Percentiles rank a stretch among this genome's conserved stretches.
Conservation (phyloP, 2,797 vertebrate genomes). For the Pygocentrus nattereri region DNA sequence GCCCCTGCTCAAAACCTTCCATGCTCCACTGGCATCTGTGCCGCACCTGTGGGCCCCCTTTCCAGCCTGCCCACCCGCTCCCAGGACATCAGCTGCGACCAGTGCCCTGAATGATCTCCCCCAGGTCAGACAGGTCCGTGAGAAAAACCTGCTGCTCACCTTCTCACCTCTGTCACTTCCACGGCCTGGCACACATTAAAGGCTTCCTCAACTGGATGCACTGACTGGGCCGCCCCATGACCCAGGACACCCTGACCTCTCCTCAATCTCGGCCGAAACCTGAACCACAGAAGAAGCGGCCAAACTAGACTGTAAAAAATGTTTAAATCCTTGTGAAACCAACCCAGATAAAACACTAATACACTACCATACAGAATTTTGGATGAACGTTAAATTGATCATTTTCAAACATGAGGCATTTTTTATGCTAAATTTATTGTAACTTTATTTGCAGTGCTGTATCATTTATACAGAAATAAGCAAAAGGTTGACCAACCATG, state of each 20-base stretch:
- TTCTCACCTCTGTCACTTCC: slow-evolving; percentile 81
- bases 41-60: slow-evolving; percentile 81
- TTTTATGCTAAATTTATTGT: too few species aligned
- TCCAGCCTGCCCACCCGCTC: slow-evolving; percentile 62
- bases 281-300: slow-evolving; percentile 54
- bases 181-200: slow-evolving; percentile 72
- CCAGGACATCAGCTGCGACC: slow-evolving; percentile 43
- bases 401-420: too few species aligned
- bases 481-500: too few species aligned
- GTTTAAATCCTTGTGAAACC: slow-evolving; percentile 8
- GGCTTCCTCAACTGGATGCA: slow-evolving; percentile 68
- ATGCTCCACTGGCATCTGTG: slow-evolving; percentile 78
- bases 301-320: slow-evolving; percentile 3
- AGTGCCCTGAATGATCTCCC: slow-evolving; percentile 62
- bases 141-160: slow-evolving; percentile 74
- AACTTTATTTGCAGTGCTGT: too few species aligned
- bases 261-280: slow-evolving; percentile 68
- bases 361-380: background rate
- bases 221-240: slow-evolving; percentile 73
- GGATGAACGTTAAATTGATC: background rate
- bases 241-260: slow-evolving; percentile 69
- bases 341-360: background rate
- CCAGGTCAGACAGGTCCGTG: slow-evolving; percentile 75
- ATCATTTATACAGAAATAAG: too few species aligned
- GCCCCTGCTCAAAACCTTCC: slow-evolving; percentile 72